Evolutionary conservation across 37 sponge, comb jelly and placozoan species (phyloP), one percentile per base, ranked within the genome.

Genomic region (Oopsacas minuta): DNA sequence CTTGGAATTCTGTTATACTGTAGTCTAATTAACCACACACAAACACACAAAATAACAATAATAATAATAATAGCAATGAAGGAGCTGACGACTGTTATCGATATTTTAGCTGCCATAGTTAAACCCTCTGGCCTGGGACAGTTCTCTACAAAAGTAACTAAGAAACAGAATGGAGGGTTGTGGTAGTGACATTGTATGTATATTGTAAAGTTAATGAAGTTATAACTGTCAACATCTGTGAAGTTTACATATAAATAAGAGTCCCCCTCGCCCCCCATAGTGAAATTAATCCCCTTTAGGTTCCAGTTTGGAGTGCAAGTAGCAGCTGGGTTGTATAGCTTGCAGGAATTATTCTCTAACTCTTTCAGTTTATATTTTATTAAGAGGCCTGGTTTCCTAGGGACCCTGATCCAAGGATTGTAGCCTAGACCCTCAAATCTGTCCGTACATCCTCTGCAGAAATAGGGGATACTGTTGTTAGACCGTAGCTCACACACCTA

Each of bases 271-370:
- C 75, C 75, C 7, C 75, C 75, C 75, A 61, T 10, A 32, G 75
- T 61, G 75, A 61, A 61, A 10, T 10, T 61, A 25, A 61, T 61
- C 22, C 28, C 20, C 1, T 61, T 61, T 34, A 61, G 7, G 22
- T 61, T 61, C 75, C 30, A 3, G 75, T 61, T 61, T 61, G 75
- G 75, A n/a, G 7, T 3, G 22, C 75, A 61, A 7, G 75, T 61
- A n/a, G 75, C 75, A 34, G 75, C 75, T 12, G 75, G 75, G 22
- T 61, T 61, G 75, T 61, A 61, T 61, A 61, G 22, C 22, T 61
- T n/a, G 30, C 75, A 61, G 5, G 75, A 61, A 12, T n/a, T 61
- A 10, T 61, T n/a, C 28, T 61, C 75, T 10, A 61, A 34, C 1
- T 25, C 7, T 61, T 10, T 10, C 75, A 61, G 75, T 61, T 61